Conservation (phyloP, 2,888 invertebrate species). For the Prosopocoilus inquinatus region DNA sequence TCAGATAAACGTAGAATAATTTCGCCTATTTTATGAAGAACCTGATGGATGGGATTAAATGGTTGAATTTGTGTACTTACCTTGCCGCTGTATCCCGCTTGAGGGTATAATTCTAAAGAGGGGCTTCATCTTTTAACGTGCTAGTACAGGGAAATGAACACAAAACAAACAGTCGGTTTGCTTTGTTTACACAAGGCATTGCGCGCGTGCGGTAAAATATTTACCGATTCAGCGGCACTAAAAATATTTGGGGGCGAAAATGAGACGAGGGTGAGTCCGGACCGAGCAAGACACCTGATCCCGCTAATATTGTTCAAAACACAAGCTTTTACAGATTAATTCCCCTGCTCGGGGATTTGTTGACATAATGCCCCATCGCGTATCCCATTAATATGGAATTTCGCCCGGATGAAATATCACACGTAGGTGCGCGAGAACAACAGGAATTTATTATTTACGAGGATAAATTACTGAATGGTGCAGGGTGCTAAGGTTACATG, state of each 20-base stretch:
- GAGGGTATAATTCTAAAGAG: too few relatives aligned
- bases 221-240: slow-evolving; percentile 11
- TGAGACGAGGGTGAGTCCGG: slow-evolving; percentile 7
- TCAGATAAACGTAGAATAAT: too few relatives aligned
- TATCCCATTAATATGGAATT: slow-evolving; percentile 41
- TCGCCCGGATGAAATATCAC: slow-evolving; percentile 44
- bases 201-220: slow-evolving; percentile 11
- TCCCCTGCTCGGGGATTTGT: slow-evolving; percentile 37
- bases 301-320: slow-evolving; percentile 35
- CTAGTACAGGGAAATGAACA: too few relatives aligned
- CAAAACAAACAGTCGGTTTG: too few relatives aligned
- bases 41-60: too few relatives aligned
- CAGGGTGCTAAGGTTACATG: not conserved
- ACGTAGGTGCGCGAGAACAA: slow-evolving; percentile 23
- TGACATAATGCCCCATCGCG: slow-evolving; percentile 35
- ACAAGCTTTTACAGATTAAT: slow-evolving; percentile 40
- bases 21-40: too few relatives aligned
- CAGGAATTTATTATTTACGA: slow-evolving; percentile 16
- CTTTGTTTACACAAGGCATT: too few relatives aligned
- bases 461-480: slow-evolving; percentile 7
- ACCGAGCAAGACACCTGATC: slow-evolving; percentile 36
- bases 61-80: too few relatives aligned
- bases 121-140: too few relatives aligned
- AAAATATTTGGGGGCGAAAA: slow-evolving; percentile 14
- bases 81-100: too few relatives aligned